Evolutionary conservation across 2,888 invertebrate species (phyloP), one percentile per base, ranked within the genome.

Genomic region (Folsomia candida): DNA sequence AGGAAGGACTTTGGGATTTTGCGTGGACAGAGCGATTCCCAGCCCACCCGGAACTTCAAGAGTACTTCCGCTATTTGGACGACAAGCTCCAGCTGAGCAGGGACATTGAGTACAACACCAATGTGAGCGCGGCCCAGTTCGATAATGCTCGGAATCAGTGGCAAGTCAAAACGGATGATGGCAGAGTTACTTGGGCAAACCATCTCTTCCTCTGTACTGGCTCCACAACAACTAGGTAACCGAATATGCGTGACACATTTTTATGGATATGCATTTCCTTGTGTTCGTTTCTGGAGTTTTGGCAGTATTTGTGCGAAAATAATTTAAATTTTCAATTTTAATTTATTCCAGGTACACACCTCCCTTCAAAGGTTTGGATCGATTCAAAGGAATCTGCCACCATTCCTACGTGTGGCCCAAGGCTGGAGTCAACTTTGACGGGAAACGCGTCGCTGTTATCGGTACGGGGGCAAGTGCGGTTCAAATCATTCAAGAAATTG

Each of bases 401-500:
- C 63, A 68, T 24, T 51, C 68, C 9, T 11, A n/a, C 4, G 1
- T 18, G 9, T 68, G 68, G 68, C 68, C 68, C 1, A 20, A 47
- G 20, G 24, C 1, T 4, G n/a, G n/a, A n/a, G n/a, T n/a, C n/a
- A n/a, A n/a, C n/a, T n/a, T 64, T 20, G 26, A n/a, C 1, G 64
- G 64, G 25, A 67, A 67, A 24, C 59, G 60, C 3, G 67, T 67
- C 1, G 67, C 59, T 2, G 51, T 67, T 1, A 62, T 68, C 24
- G 68, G 68, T 20, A 68, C 68, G 4, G 68, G 68, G 4, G 68
- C 68, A n/a, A n/a, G n/a, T n/a, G n/a, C n/a, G n/a, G n/a, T n/a
- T n/a, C n/a, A n/a, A n/a, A n/a, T n/a, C n/a, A n/a, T n/a, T n/a
- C n/a, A n/a, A n/a, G n/a, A n/a, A n/a, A n/a, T n/a, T n/a, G n/a